Evolutionary conservation across 2,888 invertebrate species (phyloP).

Genomic region (Abrostola triplasia): DNA sequence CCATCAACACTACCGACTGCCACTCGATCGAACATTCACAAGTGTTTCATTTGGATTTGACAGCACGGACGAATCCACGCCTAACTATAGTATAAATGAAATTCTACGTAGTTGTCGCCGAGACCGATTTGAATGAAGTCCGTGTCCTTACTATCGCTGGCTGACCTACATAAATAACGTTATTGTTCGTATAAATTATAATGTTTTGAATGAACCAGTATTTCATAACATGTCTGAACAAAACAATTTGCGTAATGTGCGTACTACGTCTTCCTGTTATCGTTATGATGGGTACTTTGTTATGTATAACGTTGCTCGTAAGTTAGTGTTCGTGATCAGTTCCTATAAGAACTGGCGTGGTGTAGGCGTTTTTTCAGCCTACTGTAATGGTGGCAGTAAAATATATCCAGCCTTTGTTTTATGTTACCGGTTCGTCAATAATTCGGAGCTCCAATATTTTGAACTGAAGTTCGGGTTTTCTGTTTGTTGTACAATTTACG

Average conservation of each 20-base stretch:
- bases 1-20: no score
- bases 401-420: not conserved
- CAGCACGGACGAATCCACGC: not conserved
- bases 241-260: slow-evolving; percentile 51
- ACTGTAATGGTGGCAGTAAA: slow-evolving; percentile 2
- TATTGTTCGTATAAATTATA: slow-evolving; percentile 53
- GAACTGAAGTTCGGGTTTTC: not conserved
- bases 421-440: not conserved
- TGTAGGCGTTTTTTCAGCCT: not conserved
- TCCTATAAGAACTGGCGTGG: not conserved
- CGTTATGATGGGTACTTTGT: slow-evolving; percentile 6
- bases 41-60: slow-evolving; percentile 3
- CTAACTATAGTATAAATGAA: slow-evolving; percentile 17
- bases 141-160: slow-evolving; percentile 38
- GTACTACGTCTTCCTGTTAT: slow-evolving; percentile 51
- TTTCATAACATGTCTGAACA: slow-evolving; percentile 45
- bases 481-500: slow-evolving; percentile 11
- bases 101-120: slow-evolving; percentile 16
- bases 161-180: slow-evolving; percentile 45
- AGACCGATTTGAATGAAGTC: slow-evolving; percentile 36
- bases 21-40: not conserved
- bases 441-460: slow-evolving; percentile 1
- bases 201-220: slow-evolving; percentile 47
- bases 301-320: not conserved
- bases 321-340: slow-evolving; percentile 2